Evolutionary conservation across 2,113 vertebrate genomes (phyloP).

Genomic region (Oriolus oriolus): DNA sequence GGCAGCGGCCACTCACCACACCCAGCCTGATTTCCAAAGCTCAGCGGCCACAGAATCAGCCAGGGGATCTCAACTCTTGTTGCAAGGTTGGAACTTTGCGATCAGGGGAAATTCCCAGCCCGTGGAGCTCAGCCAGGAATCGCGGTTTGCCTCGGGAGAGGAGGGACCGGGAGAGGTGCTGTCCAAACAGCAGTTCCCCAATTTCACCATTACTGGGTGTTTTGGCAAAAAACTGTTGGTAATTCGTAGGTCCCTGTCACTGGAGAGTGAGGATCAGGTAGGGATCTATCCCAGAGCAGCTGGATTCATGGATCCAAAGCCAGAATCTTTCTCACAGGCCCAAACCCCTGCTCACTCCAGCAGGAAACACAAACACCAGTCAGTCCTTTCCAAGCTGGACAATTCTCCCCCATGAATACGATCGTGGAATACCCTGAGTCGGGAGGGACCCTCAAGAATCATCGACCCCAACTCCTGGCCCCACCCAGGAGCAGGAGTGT

Average conservation of each 20-base stretch:
- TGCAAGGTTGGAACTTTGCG: background rate
- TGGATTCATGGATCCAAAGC: background rate
- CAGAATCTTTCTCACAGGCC: background rate
- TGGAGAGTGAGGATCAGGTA: background rate
- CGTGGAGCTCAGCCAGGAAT: background rate
- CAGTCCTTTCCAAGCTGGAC: background rate
- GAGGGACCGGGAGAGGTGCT: rapidly evolving
- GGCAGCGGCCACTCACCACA: background rate
- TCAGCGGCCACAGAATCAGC: background rate
- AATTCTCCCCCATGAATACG: background rate
- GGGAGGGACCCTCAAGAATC: background rate
- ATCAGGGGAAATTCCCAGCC: background rate
- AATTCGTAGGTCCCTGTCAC: rapidly evolving
- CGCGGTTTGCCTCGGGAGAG: background rate
- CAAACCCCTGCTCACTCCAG: background rate
- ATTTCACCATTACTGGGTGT: background rate
- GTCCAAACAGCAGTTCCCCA: background rate
- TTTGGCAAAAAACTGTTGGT: background rate
- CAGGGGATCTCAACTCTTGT: background rate
- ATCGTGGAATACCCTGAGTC: background rate
- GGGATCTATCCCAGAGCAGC: background rate
- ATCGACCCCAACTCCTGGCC: background rate
- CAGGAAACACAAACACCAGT: rapidly evolving
- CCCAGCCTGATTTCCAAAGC: background rate
- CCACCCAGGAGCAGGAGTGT: background rate